Percentiles rank a stretch among this genome's conserved stretches.
phyloP scores from a whole-genome alignment of 1,140 invertebrate species.

The Megalopta genalis region DNA sequence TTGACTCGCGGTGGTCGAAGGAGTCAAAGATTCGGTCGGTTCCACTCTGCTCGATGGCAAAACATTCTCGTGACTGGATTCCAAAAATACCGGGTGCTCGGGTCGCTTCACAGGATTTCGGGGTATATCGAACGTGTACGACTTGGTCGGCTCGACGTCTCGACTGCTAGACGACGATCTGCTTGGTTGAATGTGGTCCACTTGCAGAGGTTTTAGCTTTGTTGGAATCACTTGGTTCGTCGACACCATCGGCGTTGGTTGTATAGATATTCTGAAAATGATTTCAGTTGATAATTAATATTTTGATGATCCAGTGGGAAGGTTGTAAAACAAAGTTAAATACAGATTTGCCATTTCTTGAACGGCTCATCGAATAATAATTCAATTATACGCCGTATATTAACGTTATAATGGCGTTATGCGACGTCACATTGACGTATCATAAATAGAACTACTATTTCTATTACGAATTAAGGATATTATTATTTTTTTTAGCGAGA shows the following conservation, averaged over 20 bases:
- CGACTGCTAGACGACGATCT: conserved; percentile 46
- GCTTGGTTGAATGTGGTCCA: conserved; percentile 63
- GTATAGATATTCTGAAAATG: conserved; percentile 65
- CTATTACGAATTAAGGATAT: too few species aligned
- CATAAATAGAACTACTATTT: too few species aligned
- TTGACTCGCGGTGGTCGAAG: conserved; percentile 28
- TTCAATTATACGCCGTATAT: too few species aligned
- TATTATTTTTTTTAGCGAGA: too few species aligned
- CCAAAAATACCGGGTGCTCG: conserved; percentile 69
- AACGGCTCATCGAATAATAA: too few species aligned
- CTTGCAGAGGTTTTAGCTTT: conserved; percentile 56
- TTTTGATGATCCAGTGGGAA: too few species aligned
- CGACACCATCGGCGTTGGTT: conserved; percentile 66
- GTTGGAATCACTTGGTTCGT: conserved; percentile 71
- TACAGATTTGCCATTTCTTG: too few species aligned
- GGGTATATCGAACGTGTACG: conserved; percentile 46
- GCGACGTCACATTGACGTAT: too few species aligned
- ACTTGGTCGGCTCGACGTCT: conserved; percentile 42
- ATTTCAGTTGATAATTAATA: too few species aligned
- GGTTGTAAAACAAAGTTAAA: too few species aligned
- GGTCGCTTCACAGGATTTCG: conserved; percentile 63
- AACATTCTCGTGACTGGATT: conserved; percentile 70
- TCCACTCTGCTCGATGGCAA: conserved; percentile 63
- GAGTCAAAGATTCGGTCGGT: conserved; percentile 69
- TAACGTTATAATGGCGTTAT: too few species aligned